Base-by-base conservation (phyloP, 2,888 invertebrate species). In the Tetragonula carbonaria region DNA sequence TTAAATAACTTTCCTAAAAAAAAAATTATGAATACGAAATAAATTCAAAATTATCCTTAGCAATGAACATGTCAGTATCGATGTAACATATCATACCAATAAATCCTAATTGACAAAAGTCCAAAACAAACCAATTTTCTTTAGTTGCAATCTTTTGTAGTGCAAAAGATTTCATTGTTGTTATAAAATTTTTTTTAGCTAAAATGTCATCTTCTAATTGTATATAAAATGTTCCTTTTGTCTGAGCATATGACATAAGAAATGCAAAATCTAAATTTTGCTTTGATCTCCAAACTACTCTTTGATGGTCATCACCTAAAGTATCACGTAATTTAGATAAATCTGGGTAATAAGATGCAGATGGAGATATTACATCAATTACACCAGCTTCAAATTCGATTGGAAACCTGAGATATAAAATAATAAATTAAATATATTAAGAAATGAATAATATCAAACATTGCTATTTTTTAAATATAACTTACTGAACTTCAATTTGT, bases 131-230 rank as follows among this genome's bases (percentile, higher is more conserved):
- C 99, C 99, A 99, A 38, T 97, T 96, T 45, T 97, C 95, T 90
- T 97, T 97, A 84, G 95, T 95, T 33, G 96, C 96, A 74, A 97
- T 97, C 93, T 97, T 97, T 92, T 97, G 97, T 14, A 97, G 95
- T 21, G 98, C 98, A 93, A 97, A 98, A 81, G 96, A 96, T 94
- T 97, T 97, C 97, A 98, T 98, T 79, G 97, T 97, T 75, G 96
- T 96, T 91, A 98, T 96, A 92, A 97, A 99, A 82, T 97, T 96
- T 1, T 96, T 96, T 93, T 98, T 98, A 0, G 98, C 97, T 55
- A 99, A 95, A 74, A 99, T 98, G 93, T 99, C 99, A 93, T 99
- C 99, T 95, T 99, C 99, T 14, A 99, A 95, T 96, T 99, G 98
- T 28, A 99, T 96, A 93, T 99, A 99, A 94, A 97, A 99, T 0